Base-by-base conservation (phyloP, 1,140 invertebrate species). In the Drosophila arawakana region DNA sequence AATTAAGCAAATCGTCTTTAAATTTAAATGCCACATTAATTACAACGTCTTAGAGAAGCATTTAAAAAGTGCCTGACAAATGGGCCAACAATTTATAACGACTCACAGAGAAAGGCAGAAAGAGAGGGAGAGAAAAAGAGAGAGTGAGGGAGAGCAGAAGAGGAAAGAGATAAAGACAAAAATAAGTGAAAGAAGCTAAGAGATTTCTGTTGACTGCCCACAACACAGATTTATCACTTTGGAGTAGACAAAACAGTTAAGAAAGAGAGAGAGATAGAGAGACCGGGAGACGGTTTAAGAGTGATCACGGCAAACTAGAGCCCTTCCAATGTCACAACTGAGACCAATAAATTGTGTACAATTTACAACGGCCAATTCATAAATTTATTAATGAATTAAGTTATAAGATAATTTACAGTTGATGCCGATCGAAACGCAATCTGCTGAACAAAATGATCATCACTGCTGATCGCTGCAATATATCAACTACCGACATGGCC, bases 341-440 rank as follows among this genome's bases (percentile, higher is more conserved):
- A 34, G 50, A 15, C 67, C 76, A 90, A 91, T 91, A 88, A 90
- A 90, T 91, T 84, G 52, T 75, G 69, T 70, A 85, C 83, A 91
- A 91, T 82, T 91, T 91, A 85, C 90, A 90, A 80, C 89, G 67
- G 76, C 62, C 78, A 85, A 89, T 91, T 91, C 83, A 91, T 91
- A 88, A 91, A 91, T 91, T 91, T 91, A 89, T 91, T 91, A 91
- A 91, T 91, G 89, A 91, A 91, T 91, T 91, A 91, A 91, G 89
- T 91, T 91, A 91, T 91, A 91, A 91, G 81, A 83, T 91, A 91
- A 91, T 91, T 91, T 91, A 80, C 78, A 78, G 78, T 81, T 78
- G 67, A 73, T 73, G 73, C 62, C 50, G 71, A 77, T 77, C 71
- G 63, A 74, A 74, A 73, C 63, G 75, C 65, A 77, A 77, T 77